Evolutionary conservation across 2,797 vertebrate genomes (phyloP).

Genomic region (Forpus xanthops): DNA sequence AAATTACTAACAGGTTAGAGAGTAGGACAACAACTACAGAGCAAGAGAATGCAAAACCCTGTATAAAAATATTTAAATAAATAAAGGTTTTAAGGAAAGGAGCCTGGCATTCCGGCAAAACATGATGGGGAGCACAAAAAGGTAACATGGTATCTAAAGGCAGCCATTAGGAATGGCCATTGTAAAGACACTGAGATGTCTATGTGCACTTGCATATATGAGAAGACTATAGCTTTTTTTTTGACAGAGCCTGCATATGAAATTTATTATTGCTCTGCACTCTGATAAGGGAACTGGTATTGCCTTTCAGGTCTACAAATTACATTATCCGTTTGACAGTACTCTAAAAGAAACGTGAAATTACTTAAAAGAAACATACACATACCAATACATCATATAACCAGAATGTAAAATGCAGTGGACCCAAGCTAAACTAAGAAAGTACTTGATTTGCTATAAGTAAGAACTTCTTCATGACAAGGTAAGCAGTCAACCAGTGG

Average conservation of each 20-base stretch:
- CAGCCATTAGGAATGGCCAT: background rate
- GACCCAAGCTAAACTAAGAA: background rate
- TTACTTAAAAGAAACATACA: background rate
- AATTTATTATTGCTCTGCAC: background rate
- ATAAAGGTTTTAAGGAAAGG: background rate
- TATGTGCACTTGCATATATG: background rate
- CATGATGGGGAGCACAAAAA: fast-evolving
- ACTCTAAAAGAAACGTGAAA: background rate
- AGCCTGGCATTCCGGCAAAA: background rate
- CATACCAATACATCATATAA: background rate
- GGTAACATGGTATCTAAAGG: background rate
- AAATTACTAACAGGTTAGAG: background rate
- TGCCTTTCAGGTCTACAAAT: background rate
- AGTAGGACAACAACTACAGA: background rate
- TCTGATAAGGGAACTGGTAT: background rate
- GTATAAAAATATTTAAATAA: background rate
- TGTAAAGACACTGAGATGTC: background rate
- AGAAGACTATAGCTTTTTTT: background rate
- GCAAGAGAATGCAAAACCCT: background rate
- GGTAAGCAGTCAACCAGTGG: background rate
- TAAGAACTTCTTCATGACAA: background rate
- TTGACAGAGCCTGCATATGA: background rate
- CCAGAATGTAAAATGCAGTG: background rate
- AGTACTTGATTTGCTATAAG: background rate
- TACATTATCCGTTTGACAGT: background rate